phyloP scores from a whole-genome alignment of 1,140 invertebrate species.

The Temnothorax curvispinosus region DNA sequence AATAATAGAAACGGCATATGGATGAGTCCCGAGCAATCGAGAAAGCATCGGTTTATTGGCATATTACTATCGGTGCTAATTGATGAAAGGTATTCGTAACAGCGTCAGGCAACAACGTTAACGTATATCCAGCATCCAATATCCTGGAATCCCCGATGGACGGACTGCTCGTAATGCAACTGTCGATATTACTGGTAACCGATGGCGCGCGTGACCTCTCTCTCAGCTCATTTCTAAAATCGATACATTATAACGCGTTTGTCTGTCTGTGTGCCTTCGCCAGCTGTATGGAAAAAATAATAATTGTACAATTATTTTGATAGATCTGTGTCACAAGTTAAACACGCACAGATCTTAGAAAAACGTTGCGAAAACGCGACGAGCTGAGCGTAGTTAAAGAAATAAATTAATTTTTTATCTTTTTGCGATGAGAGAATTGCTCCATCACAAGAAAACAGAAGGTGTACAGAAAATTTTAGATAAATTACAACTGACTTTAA shows the following conservation, averaged over 20 bases:
- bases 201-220: constrained; percentile 70
- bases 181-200: constrained; percentile 74
- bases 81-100: constrained; percentile 63
- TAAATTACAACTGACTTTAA: not conserved
- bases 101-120: constrained; percentile 30
- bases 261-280: constrained; percentile 36
- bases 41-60: constrained; percentile 64
- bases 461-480: not conserved
- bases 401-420: not conserved
- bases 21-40: not conserved
- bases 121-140: constrained; percentile 62
- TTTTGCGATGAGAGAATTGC: not conserved
- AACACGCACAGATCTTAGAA: not conserved
- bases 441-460: not conserved
- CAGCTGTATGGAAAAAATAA: constrained; percentile 31
- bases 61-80: constrained; percentile 70
- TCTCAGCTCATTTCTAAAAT: constrained; percentile 73
- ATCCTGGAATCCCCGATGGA: constrained; percentile 56
- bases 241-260: constrained; percentile 73
- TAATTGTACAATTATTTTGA: not conserved
- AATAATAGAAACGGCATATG: constrained; percentile 47
- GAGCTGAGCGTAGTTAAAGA: not conserved
- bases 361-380: not conserved
- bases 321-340: not conserved
- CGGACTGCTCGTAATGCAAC: constrained; percentile 68